These are phyloP conservation scores for Aproaerema taeniolella DNA, from an alignment of 2,888 invertebrate genomes.

Conservation along the genomic window DNA sequence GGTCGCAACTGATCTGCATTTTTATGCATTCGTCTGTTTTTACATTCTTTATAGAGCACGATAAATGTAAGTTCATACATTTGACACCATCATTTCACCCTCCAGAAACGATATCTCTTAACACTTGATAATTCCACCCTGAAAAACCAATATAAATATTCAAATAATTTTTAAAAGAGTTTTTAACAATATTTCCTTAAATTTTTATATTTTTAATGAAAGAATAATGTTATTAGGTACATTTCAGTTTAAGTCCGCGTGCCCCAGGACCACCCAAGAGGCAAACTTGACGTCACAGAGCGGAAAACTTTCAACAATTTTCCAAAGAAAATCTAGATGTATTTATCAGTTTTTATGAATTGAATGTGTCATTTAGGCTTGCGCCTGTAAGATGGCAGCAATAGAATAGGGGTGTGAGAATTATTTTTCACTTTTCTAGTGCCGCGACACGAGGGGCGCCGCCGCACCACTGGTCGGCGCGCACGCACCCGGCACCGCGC, in stretches of 20 bases:
- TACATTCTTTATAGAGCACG: too few relatives aligned
- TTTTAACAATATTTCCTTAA: background rate
- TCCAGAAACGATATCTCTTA: too few relatives aligned
- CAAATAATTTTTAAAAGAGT: background rate
- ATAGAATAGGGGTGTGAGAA: conserved; percentile 39
- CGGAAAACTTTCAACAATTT: conserved; percentile 69
- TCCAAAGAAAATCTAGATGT: conserved; percentile 36
- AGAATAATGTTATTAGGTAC: conserved; percentile 7
- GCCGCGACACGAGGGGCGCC: conserved; percentile 55
- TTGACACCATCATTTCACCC: too few relatives aligned
- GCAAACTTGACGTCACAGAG: conserved; percentile 40
- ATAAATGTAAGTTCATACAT: too few relatives aligned
- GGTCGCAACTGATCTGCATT: too few relatives aligned
- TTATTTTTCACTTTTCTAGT: conserved; percentile 45
- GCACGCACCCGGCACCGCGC: conserved; percentile 48
- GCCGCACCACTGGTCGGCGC: conserved; percentile 39
- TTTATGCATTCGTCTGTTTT: too few relatives aligned
- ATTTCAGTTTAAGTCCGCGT: conserved; percentile 13
- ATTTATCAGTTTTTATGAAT: conserved; percentile 32
- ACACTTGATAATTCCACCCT: too few relatives aligned
- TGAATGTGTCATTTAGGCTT: conserved; percentile 38
- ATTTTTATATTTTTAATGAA: background rate
- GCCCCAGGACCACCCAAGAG: conserved; percentile 19
- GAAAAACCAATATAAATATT: too few relatives aligned
- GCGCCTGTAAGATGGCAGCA: conserved; percentile 51